A percentile compares a stretch with the other conserved stretches of the same genome.
These are phyloP conservation scores for Caenorhabditis angaria DNA, from an alignment of 2,888 invertebrate genomes.

Conservation along the genomic window DNA sequence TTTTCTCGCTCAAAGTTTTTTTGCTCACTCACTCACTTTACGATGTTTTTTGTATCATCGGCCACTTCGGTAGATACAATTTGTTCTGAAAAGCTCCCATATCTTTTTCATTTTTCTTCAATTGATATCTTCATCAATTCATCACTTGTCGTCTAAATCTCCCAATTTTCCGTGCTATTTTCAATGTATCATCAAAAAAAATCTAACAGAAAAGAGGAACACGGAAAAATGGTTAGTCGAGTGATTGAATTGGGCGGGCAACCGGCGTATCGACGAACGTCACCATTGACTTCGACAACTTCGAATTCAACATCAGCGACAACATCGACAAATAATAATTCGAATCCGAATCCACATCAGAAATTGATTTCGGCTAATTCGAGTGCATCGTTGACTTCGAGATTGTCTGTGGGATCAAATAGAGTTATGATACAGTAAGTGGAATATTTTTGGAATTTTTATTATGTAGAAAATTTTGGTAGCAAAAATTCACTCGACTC, in stretches of 20 bases:
- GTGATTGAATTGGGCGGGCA: constrained; percentile 45
- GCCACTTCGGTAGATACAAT: neutral
- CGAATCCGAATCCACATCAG: constrained; percentile 16
- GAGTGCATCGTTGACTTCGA: constrained; percentile 25
- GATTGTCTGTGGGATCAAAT: constrained; percentile 18
- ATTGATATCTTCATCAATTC: neutral
- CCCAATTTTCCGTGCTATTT: neutral
- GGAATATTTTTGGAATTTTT: constrained; percentile 6
- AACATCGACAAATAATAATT: constrained; percentile 17
- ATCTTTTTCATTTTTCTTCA: neutral
- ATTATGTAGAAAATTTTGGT: no score
- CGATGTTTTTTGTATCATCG: neutral
- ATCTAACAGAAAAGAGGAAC: no score
- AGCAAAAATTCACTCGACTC: no score
- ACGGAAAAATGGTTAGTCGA: constrained; percentile 46
- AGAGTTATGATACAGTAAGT: constrained; percentile 43
- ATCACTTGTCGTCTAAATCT: neutral
- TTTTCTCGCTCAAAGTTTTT: neutral
- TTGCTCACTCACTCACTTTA: constrained; percentile 16
- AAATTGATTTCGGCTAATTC: constrained; percentile 29
- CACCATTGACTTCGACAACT: constrained; percentile 18
- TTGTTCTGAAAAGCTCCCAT: neutral
- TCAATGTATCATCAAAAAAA: neutral
- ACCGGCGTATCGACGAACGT: constrained; percentile 36
- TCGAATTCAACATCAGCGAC: neutral